A percentile compares a stretch with the other conserved stretches of the same genome.
phyloP scores from a whole-genome alignment of 2,888 invertebrate genomes.

The Steromphala cineraria region DNA sequence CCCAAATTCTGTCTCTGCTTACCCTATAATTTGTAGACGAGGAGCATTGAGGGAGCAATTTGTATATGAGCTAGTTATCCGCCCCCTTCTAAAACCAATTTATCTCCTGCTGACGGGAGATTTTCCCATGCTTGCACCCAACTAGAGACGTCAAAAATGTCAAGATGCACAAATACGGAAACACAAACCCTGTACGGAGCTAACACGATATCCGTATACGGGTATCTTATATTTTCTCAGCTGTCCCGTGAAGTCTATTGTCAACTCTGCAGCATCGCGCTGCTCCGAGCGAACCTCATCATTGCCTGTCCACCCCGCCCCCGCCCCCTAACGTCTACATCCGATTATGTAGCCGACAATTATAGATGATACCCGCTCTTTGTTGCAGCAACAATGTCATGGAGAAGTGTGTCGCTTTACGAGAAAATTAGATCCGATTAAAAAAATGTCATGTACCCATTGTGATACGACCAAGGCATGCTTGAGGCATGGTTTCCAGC shows the following conservation, averaged over 20 bases:
- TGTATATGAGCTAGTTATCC: not conserved
- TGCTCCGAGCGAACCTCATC: not conserved
- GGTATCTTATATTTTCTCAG: constrained; percentile 3
- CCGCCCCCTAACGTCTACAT: constrained; percentile 9
- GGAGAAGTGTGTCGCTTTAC: not conserved
- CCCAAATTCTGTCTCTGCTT: not conserved
- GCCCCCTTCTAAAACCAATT: not conserved
- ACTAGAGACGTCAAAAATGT: not conserved
- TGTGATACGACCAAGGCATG: not conserved
- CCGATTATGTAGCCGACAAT: constrained; percentile 14
- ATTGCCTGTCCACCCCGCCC: not conserved
- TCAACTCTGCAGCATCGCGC: not conserved
- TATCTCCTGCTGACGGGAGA: not conserved
- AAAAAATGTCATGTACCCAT: not conserved
- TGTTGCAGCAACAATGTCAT: not conserved
- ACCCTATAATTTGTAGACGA: not conserved
- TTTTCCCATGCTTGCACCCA: constrained; percentile 6
- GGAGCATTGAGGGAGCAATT: not conserved
- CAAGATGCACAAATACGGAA: not conserved
- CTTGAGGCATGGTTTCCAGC: not conserved
- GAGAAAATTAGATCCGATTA: constrained; percentile 16
- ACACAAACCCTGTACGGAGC: not conserved
- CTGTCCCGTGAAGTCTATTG: not conserved
- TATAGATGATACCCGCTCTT: not conserved
- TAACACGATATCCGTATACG: not conserved